Base-by-base conservation (phyloP, 2,888 invertebrate species). In the Marasmarcha lunaedactyla region DNA sequence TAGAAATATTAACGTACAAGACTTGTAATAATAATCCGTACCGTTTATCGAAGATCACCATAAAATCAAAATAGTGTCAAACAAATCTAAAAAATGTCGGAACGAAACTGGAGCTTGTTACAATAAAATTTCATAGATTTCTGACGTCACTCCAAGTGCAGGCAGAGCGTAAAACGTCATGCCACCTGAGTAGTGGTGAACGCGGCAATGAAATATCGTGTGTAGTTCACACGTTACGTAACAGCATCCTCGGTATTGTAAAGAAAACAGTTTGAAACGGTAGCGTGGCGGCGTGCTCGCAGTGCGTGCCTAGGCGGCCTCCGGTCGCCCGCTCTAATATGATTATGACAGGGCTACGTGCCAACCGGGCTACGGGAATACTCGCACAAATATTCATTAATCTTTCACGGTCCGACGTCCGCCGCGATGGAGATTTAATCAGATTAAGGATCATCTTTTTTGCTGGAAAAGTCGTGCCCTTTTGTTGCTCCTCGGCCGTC, bases 361-460 rank as follows among this genome's bases (percentile, higher is more conserved):
- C 83, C 76, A 68, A 63, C 73, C 73, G 71, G 66, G 68, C 76
- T 65, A 67, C 72, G 73, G 74, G 77, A 79, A 71, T 81, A 78
- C 77, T 76, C 76, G 69, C 79, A 78, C 81, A 81, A 81, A 81
- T 78, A 81, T 79, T 83, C 83, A 83, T 83, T 83, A 83, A 83
- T 83, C 83, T 83, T 83, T 79, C 79, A 83, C 81, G 79, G 78
- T 69, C 79, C 73, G 81, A 81, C 83, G 78, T 83, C 78, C 71
- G 70, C 77, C 66, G 68, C 78, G 78, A 83, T 83, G 83, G 83
- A 79, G 81, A 81, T 83, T 83, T 83, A 83, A 83, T 81, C 81
- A 79, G 83, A 81, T 83, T 83, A 83, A 79, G 83, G 83, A 79
- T 83, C 81, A 81, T 81, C 78, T 81, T 83, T 70, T 83, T 81